Base-by-base conservation (phyloP, 2,113 vertebrate species). In the Pluvialis apricaria region DNA sequence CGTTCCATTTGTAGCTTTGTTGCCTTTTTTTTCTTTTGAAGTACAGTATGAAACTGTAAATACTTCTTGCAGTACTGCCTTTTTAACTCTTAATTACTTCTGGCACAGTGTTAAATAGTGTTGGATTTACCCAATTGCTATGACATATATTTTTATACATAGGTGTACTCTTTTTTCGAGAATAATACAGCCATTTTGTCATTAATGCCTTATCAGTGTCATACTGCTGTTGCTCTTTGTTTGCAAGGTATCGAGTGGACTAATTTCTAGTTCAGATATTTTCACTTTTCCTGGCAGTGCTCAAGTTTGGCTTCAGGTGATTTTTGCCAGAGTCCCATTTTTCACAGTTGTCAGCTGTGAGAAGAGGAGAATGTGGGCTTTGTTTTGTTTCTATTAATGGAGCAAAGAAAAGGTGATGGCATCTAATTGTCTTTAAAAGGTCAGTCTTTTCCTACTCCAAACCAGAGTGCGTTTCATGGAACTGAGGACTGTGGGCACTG, bases 91-190 rank as follows among this genome's bases (percentile, higher is more conserved):
- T 94, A 92, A 77, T 96, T 97, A 76, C 91, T 97, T 96, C 71
- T 77, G 92, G 94, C 94, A 83, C 91, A 94, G 92, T 88, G 85
- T 95, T 97, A 93, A 94, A 94, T 91, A 95, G 91, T 95, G 93
- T 95, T 92, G 89, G 93, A 96, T 95, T 96, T 95, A 93, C 95
- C 89, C 86, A 90, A 91, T 95, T 94, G 89, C 90, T 94, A 86
- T 69, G 88, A 94, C 85, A 90, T 97, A 95, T 94, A 97, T 97
- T 97, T 97, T 96, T 97, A 96, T 97, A 96, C 94, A 93, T 96
- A 94, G 90, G 95, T 94, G 80, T 97, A 88, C 79, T 86, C 92
- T 96, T 97, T 96, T 88, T 83, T 93, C 61, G 76, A 97, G 92
- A 92, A 75, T 96, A 95, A 92, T 86, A 93, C 94, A 91, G 94